Evolutionary conservation across 2,113 vertebrate genomes (phyloP), one percentile per base, ranked within the genome.

Genomic region (Amphilophus citrinellus): DNA sequence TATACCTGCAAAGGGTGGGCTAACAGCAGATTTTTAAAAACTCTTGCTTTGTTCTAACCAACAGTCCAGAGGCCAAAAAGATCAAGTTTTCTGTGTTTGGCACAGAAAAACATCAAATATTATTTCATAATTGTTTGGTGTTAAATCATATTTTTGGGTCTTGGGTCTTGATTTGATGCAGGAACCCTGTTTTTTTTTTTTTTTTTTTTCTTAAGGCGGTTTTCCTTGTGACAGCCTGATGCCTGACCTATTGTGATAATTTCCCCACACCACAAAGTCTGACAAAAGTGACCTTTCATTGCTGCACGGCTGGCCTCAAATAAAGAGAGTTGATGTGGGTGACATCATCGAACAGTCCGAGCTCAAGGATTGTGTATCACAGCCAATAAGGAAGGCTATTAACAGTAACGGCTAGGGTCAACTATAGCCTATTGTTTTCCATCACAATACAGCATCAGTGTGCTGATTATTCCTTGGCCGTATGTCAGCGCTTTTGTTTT

Each of bases 391-490:
- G 68, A 79, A 80, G 77, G 85, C 77, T 85, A 86, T 91, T 91
- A 84, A 91, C 80, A 84, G 84, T 27, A 90, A 85, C 60, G 6
- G 39, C 71, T 37, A 63, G 79, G 58, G 79, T 91, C 56, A 84
- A 73, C 88, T 86, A 75, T 76, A 68, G 86, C 60, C 83, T n/a
- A 73, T 92, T 91, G 89, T 92, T 89, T 80, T 59, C 76, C 24
- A 78, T 10, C 77, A 91, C 87, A 93, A 82, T 90, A 56, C 82
- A 85, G 5, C 87, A 61, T 79, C 73, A 83, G 76, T 82, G 85
- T 44, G 50, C 63, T 73, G 35, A 82, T 88, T 85, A 76, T 32
- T 44, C 3, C 65, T 77, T 71, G 61, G 85, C 79, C 1, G 2
- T 2, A 76, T 63, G 68, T 62, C 80, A 87, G 77, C 62, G 20